phyloP scores from a whole-genome alignment of 64 coral and sea anemone genomes.

The Acropora yongei region DNA sequence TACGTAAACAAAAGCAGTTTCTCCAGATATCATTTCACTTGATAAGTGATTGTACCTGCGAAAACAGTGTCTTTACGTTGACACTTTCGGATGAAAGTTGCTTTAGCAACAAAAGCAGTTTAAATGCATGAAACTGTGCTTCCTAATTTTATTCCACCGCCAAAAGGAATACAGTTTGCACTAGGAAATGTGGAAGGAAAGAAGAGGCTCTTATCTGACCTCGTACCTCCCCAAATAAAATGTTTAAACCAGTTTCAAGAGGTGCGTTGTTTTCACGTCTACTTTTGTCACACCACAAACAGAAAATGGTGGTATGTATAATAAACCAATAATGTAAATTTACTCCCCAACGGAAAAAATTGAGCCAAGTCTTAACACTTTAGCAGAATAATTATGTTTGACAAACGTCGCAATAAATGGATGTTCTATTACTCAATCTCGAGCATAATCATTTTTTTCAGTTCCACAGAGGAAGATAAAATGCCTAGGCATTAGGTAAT shows the following conservation, averaged over 20 bases:
- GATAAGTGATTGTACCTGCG: neutral
- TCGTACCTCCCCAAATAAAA: too few species aligned
- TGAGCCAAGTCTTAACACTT: neutral
- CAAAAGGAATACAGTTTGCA: too few species aligned
- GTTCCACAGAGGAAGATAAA: too few species aligned
- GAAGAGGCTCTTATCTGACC: too few species aligned
- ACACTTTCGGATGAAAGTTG: neutral
- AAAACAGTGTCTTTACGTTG: neutral
- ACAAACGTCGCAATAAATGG: neutral
- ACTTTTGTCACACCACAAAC: neutral
- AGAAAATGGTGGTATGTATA: neutral
- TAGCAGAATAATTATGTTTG: neutral
- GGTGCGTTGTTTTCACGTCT: too few species aligned
- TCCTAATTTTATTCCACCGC: too few species aligned
- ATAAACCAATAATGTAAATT: neutral
- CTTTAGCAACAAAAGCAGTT: neutral
- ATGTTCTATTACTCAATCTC: neutral
- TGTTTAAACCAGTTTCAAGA: too few species aligned
- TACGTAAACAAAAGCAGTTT: neutral
- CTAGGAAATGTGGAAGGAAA: too few species aligned
- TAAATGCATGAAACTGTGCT: too few species aligned
- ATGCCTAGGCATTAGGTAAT: too few species aligned
- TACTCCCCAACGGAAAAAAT: neutral
- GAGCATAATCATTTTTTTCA: too few species aligned
- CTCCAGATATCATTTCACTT: neutral